Conservation (phyloP, 2,797 vertebrate species). For the Periparus ater region DNA sequence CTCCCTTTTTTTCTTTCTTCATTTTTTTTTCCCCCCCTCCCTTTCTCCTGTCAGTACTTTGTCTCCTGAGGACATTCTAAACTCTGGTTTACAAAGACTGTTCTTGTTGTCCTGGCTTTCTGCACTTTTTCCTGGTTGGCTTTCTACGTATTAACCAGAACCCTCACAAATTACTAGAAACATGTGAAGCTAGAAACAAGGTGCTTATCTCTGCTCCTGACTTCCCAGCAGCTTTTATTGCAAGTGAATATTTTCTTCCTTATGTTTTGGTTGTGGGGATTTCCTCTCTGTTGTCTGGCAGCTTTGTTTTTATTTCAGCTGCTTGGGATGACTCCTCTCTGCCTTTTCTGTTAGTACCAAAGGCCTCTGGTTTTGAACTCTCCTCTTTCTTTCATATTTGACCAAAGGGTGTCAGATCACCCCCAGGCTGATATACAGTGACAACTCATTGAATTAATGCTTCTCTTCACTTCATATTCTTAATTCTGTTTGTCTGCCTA, state of each 20-base stretch:
- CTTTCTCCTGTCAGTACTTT: neutral
- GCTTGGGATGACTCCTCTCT: neutral
- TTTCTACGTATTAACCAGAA: neutral
- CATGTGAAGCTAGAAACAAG: neutral
- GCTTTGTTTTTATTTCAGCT: neutral
- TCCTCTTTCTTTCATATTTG: neutral
- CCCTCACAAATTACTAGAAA: neutral
- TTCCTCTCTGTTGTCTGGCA: neutral
- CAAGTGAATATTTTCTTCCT: neutral
- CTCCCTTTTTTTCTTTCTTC: neutral
- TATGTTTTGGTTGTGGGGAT: neutral
- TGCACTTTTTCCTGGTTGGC: neutral
- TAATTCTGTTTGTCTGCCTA: neutral
- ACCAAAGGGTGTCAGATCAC: neutral
- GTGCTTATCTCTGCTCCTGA: neutral
- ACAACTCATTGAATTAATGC: neutral
- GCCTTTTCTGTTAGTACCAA: neutral
- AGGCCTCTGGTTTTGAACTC: neutral
- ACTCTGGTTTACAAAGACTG: neutral
- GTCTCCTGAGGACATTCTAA: neutral
- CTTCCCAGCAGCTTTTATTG: neutral
- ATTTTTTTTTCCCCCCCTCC: rapidly evolving
- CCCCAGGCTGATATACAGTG: neutral
- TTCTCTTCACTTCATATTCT: neutral
- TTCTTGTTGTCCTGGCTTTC: neutral